Conservation (phyloP, 2,113 vertebrate species). For the Perca schrenkii region DNA sequence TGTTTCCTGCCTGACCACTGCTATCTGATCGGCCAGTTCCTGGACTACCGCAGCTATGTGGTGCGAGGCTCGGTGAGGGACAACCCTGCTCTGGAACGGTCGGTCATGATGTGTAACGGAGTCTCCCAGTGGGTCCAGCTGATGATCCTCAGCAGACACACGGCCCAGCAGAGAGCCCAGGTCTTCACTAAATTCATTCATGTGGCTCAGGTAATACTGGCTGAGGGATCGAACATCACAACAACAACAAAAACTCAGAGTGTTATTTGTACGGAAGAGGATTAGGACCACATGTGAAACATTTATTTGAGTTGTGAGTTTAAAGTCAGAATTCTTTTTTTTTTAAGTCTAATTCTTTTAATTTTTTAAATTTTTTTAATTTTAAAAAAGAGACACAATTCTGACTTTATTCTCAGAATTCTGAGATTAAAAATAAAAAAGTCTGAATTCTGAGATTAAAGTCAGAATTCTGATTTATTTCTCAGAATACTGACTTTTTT, state of each 20-base stretch:
- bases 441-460: too few relatives aligned
- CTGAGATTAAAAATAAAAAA: too few relatives aligned
- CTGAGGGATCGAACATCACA: neutral
- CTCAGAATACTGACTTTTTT: too few relatives aligned
- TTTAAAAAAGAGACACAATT: too few relatives aligned
- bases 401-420: too few relatives aligned
- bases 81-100: constrained; percentile 89
- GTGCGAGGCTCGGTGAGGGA: constrained; percentile 88
- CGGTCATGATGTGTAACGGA: constrained; percentile 92
- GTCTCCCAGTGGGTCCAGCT: constrained; percentile 96
- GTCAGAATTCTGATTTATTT: too few relatives aligned
- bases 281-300: too few relatives aligned
- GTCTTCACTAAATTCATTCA: constrained; percentile 94
- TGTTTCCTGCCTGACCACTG: constrained; percentile 1
- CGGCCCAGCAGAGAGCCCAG: constrained; percentile 90
- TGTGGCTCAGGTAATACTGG: constrained; percentile 88
- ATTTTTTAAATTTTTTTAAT: too few relatives aligned
- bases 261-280: too few relatives aligned
- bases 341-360: too few relatives aligned
- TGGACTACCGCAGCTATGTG: constrained; percentile 92
- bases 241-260: neutral
- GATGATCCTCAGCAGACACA: constrained; percentile 94
- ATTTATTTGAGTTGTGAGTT: too few relatives aligned
- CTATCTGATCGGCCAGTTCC: constrained; percentile 82
- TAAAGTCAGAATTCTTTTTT: too few relatives aligned